phyloP scores from a whole-genome alignment of 2,888 invertebrate genomes.

The Clistopyga incitator region DNA sequence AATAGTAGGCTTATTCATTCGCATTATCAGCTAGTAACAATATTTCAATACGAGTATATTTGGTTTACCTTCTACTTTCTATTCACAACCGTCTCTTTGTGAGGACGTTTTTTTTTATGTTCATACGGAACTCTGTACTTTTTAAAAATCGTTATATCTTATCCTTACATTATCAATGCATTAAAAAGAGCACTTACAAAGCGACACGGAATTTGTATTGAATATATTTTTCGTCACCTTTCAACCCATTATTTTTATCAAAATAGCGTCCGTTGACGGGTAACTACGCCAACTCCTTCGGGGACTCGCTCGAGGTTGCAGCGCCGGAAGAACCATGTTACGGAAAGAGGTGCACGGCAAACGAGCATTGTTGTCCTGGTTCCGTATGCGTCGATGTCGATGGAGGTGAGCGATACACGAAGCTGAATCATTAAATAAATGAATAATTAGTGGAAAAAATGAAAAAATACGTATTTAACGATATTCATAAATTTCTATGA shows the following conservation, averaged over 20 bases:
- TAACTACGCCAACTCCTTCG: conserved; percentile 80
- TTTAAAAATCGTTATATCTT: no score
- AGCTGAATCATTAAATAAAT: neutral
- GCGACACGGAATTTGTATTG: neutral
- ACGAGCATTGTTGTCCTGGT: conserved; percentile 94
- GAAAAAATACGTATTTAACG: neutral
- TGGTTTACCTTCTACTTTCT: no score
- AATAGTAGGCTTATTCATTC: no score
- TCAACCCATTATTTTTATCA: conserved; percentile 17
- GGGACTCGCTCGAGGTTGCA: conserved; percentile 84
- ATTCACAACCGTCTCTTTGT: no score
- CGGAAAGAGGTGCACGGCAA: conserved; percentile 90
- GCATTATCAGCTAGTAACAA: no score
- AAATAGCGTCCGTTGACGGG: conserved; percentile 76
- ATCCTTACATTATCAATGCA: no score
- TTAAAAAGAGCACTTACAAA: no score
- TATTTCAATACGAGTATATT: no score
- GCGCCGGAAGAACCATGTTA: conserved; percentile 90
- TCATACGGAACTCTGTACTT: no score
- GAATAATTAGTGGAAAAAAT: neutral
- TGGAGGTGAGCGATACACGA: conserved; percentile 85
- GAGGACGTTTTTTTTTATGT: no score
- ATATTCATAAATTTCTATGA: conserved; percentile 9
- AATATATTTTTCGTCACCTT: neutral
- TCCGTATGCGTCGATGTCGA: conserved; percentile 90